Base-by-base conservation (phyloP, 1,140 invertebrate species). In the Anoplophora glabripennis region DNA sequence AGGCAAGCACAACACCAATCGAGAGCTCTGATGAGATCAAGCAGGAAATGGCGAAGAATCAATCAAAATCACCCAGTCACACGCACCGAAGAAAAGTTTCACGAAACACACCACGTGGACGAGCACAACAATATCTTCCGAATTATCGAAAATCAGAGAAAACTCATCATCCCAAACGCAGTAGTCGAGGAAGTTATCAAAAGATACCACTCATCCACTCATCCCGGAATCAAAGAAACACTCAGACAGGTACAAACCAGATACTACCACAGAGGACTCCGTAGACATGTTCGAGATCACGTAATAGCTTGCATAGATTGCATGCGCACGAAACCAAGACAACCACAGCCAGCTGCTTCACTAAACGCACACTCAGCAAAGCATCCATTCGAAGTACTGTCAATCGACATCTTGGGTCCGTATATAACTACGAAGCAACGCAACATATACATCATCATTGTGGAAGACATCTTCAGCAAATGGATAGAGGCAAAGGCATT, bases 381-480 rank as follows among this genome's bases (percentile, higher is more conserved):
- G 17, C 7, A 11, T 7, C 52, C 52, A 8, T 57, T 34, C 83
- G 82, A 51, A 38, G 17, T 34, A 11, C 7, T 37, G 7, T 14
- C n/a, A 0, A 34, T 51, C 1, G 48, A 51, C 35, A 14, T 51
- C 7, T 11, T 51, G 15, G 48, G 48, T 3, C 48, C 48, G 10
- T 51, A 51, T 35, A 18, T 34, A 7, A 10, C 18, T 35, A 14
- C 21, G 0, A 34, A 51, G 12, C 35, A n/a, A 14, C 12, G 47
- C 4, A 47, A 48, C n/a, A 33, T 12, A 7, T 48, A 47, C 36
- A 37, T 57, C 4, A 47, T 57, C 0, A n/a, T 57, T 10, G 11
- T 57, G 1, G 35, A 36, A 4, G 54, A 48, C 35, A 15, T 47
- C 7, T 57, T 57, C 35, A 15, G n/a, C 1, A 47, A 37, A 18